Evolutionary conservation across 1,140 invertebrate species (phyloP).

Genomic region (Chionoecetes opilio): DNA sequence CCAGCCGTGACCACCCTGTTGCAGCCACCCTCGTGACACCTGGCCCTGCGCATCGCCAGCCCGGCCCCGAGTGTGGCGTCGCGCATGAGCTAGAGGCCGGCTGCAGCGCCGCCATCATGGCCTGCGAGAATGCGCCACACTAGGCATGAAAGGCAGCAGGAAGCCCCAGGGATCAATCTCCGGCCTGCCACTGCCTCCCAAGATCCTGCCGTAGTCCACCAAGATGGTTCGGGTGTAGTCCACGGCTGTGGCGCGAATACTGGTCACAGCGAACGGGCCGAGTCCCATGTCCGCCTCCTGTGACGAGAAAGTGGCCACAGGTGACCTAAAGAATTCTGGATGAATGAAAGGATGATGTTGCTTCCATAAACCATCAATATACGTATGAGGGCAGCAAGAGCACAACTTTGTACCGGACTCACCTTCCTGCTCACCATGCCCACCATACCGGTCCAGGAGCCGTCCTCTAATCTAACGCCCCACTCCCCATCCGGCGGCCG

Average conservation of each 20-base stretch:
- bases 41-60: neutral
- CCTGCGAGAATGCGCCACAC: slow-evolving; percentile 35
- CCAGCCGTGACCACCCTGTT: slow-evolving; percentile 35
- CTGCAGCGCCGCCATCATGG: neutral
- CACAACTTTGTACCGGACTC: neutral
- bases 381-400: no score
- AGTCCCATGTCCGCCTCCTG: slow-evolving; percentile 57
- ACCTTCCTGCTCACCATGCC: slow-evolving; percentile 38
- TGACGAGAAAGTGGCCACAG: no score
- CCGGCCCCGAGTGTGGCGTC: no score
- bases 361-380: no score
- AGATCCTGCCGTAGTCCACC: slow-evolving; percentile 46
- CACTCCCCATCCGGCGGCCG: neutral
- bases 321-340: no score
- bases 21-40: neutral
- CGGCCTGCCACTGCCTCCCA: neutral
- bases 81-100: neutral
- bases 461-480: neutral
- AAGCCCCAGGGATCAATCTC: slow-evolving; percentile 60
- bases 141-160: slow-evolving; percentile 52
- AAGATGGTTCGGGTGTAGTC: slow-evolving; percentile 57
- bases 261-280: slow-evolving; percentile 53
- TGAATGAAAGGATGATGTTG: no score
- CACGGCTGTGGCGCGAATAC: slow-evolving; percentile 14
- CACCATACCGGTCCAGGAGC: slow-evolving; percentile 5